phyloP scores from a whole-genome alignment of 2,888 invertebrate species.

The Pediacus dermestoides region DNA sequence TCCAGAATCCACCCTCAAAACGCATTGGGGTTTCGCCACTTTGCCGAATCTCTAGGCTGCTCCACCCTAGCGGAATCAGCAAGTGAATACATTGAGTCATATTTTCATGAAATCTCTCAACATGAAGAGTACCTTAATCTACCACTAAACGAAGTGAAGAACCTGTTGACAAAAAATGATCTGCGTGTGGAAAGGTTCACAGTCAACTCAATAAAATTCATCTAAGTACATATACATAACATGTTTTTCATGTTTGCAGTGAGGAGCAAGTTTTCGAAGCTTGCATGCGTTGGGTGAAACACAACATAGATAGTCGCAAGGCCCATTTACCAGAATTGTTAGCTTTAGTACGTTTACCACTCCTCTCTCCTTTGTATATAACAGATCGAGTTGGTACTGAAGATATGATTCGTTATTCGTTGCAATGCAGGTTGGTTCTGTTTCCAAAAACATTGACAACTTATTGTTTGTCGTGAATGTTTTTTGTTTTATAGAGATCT shows the following conservation, averaged over 20 bases:
- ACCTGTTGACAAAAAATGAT: conserved; percentile 71
- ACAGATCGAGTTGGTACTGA: conserved; percentile 78
- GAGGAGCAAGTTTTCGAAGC: conserved; percentile 86
- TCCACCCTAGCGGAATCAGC: conserved; percentile 66
- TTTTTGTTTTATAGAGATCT: conserved; percentile 58
- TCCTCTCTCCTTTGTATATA: conserved; percentile 76
- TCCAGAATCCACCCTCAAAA: conserved; percentile 72
- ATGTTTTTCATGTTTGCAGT: conserved; percentile 35
- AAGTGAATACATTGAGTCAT: conserved; percentile 74
- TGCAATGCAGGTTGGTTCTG: conserved; percentile 66
- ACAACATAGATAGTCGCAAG: conserved; percentile 56
- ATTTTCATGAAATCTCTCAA: conserved; percentile 72
- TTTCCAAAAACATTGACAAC: neutral
- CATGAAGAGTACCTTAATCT: conserved; percentile 73
- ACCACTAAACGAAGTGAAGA: conserved; percentile 60
- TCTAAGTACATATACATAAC: conserved; percentile 7
- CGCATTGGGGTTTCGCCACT: conserved; percentile 73
- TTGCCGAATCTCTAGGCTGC: conserved; percentile 77
- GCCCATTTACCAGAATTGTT: conserved; percentile 66
- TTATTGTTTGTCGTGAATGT: neutral
- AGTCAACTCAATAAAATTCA: neutral
- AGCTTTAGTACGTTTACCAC: conserved; percentile 71
- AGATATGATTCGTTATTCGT: conserved; percentile 70
- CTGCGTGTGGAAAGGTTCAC: conserved; percentile 61
- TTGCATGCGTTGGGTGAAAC: conserved; percentile 75